Base-by-base conservation (phyloP, 2,888 invertebrate species). In the Ferdinandea cuprea region DNA sequence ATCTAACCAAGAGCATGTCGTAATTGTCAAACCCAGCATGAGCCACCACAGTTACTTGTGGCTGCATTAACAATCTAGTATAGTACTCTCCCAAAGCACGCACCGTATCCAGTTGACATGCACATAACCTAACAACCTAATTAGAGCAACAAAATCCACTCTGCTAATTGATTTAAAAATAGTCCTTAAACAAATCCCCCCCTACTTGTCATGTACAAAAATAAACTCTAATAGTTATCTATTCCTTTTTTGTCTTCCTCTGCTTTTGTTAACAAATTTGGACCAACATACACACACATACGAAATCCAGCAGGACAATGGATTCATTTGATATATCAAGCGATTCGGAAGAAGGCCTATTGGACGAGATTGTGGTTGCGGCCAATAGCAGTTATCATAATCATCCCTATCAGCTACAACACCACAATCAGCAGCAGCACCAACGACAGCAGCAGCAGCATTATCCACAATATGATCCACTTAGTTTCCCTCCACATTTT, bases 311-410 rank as follows among this genome's bases (percentile, higher is more conserved):
- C 86, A 90, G 91, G 86, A 89, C 89, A 88, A 90, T 89, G 89
- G 91, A 91, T 87, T 91, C 91, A 87, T 90, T 90, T 86, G 91
- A 91, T 87, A 88, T 90, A 87, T 90, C 89, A 84, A 91, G 91
- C 88, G 91, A 91, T 86, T 90, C 90, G 59, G 91, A 91, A 85
- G 90, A 89, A 86, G 90, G 89, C 48, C 86, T 91, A 69, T 90
- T 91, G 85, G 91, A 91, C 86, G 90, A 91, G 87, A 90, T 91
- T 86, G 88, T 91, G 72, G 89, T 91, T 52, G 88, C 89, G 32
- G 86, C 88, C 48, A 88, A 88, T 86, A 87, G 86, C 76, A 86
- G 85, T 61, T 86, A 85, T 66, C 85, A 86, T n/a, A n/a, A n/a
- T 72, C 81, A 83, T 78, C 58, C 78, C 48, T 83, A 78, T 58